phyloP scores from a whole-genome alignment of 2,888 invertebrate species.

The Callimorpha dominula region DNA sequence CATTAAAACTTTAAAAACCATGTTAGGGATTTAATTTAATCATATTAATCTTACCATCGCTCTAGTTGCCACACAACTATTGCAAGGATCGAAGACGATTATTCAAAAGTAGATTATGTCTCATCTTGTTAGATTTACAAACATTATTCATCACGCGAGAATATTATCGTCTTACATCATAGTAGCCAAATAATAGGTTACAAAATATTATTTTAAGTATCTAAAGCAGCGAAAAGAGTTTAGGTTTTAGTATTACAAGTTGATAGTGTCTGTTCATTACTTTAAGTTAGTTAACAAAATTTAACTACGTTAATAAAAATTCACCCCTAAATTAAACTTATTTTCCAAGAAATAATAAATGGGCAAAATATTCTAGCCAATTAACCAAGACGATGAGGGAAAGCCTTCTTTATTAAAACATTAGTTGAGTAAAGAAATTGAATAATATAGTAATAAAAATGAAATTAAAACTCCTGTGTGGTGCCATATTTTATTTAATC shows the following conservation, averaged over 20 bases:
- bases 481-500: background rate
- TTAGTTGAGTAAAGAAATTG: constrained; percentile 13
- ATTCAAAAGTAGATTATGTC: too few relatives aligned
- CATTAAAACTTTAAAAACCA: too few relatives aligned
- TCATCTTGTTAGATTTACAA: too few relatives aligned
- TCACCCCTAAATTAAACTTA: constrained; percentile 24
- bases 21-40: too few relatives aligned
- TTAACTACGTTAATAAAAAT: constrained; percentile 18
- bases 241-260: background rate
- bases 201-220: too few relatives aligned
- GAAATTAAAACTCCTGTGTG: background rate
- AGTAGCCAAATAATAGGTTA: too few relatives aligned
- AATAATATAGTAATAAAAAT: background rate
- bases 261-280: background rate
- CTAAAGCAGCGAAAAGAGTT: background rate
- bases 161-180: too few relatives aligned
- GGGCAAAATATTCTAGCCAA: constrained; percentile 33
- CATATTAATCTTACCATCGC: too few relatives aligned
- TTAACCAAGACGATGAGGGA: constrained; percentile 13
- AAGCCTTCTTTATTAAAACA: constrained; percentile 22
- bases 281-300: background rate
- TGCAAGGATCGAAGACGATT: too few relatives aligned
- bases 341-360: constrained; percentile 32
- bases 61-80: too few relatives aligned
- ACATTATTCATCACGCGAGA: too few relatives aligned